A percentile compares a stretch with the other conserved stretches of the same genome.
These are phyloP conservation scores for Psettodes erumei DNA, from an alignment of 2,113 vertebrate genomes.

Conservation along the genomic window DNA sequence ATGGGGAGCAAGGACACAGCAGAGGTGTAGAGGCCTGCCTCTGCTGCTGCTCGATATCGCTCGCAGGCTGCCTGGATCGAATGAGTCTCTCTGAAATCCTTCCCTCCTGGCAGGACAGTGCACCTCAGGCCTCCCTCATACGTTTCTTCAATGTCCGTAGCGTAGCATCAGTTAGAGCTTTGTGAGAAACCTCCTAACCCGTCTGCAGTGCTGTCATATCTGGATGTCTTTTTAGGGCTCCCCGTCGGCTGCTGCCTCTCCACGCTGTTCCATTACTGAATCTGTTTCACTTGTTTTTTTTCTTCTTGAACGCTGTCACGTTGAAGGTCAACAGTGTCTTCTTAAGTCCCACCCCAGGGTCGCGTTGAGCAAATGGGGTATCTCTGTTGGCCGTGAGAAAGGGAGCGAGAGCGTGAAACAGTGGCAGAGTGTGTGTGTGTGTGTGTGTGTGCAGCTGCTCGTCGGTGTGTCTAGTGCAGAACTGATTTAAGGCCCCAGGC, in stretches of 20 bases:
- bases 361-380: conserved; percentile 56
- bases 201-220: conserved; percentile 28
- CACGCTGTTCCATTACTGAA: conserved; percentile 7
- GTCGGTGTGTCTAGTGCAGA: conserved; percentile 75
- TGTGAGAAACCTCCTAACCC: conserved; percentile 36
- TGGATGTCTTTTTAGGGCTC: conserved; percentile 27
- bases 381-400: conserved; percentile 58
- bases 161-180: conserved; percentile 46
- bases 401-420: conserved; percentile 35
- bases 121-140: conserved; percentile 33
- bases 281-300: not conserved
- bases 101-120: conserved; percentile 28
- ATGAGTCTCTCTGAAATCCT: conserved; percentile 36
- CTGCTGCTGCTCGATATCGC: not conserved
- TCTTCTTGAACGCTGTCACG: conserved; percentile 15
- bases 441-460: conserved; percentile 75
- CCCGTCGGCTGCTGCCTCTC: conserved; percentile 11
- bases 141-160: conserved; percentile 33
- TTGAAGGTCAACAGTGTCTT: conserved; percentile 55
- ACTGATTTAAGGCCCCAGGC: conserved; percentile 80
- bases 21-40: not conserved
- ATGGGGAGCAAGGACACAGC: conserved; percentile 38
- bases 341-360: conserved; percentile 53
- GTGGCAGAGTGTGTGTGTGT: conserved; percentile 54
- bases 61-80: conserved; percentile 9